Evolutionary conservation across 2,113 vertebrate genomes (phyloP).

Genomic region (Gadus chalcogrammus): DNA sequence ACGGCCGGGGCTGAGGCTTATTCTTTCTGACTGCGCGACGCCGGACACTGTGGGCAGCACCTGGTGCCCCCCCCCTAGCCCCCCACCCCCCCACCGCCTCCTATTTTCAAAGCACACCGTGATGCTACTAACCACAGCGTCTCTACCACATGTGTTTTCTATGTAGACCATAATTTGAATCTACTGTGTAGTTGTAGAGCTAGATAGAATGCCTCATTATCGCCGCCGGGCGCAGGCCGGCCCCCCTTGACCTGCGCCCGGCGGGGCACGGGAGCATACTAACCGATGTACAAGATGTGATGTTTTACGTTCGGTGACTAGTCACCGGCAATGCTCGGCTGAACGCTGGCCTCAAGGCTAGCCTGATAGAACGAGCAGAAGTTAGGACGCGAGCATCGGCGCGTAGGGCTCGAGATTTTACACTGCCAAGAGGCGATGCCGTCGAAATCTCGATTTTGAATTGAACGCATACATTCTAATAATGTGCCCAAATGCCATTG

Average conservation of each 20-base stretch:
- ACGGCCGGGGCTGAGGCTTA: slow-evolving; percentile 49
- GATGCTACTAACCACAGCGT: slow-evolving; percentile 45
- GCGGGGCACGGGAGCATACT: slow-evolving; percentile 33
- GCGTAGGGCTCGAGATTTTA: not conserved
- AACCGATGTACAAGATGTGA: not conserved
- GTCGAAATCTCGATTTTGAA: too few relatives aligned
- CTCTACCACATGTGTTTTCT: slow-evolving; percentile 45
- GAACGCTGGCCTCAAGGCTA: not conserved
- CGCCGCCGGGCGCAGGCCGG: slow-evolving; percentile 60
- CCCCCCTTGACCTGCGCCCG: slow-evolving; percentile 38
- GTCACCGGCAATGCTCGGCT: not conserved
- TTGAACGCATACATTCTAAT: too few relatives aligned
- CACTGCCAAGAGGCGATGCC: not conserved
- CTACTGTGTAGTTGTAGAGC: slow-evolving; percentile 46
- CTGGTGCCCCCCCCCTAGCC: slow-evolving; percentile 41
- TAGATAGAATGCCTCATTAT: slow-evolving; percentile 46
- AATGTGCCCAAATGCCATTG: too few relatives aligned
- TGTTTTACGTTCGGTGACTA: slow-evolving; percentile 1
- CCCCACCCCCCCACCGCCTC: too few relatives aligned
- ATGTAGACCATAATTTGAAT: slow-evolving; percentile 26
- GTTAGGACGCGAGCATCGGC: not conserved
- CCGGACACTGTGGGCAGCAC: slow-evolving; percentile 64
- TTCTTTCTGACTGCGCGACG: slow-evolving; percentile 55
- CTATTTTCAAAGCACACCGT: slow-evolving; percentile 41
- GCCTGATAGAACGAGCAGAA: too few relatives aligned